Evolutionary conservation across 2,888 invertebrate genomes (phyloP), one percentile per base, ranked within the genome.

Genomic region (Alsophila aescularia): DNA sequence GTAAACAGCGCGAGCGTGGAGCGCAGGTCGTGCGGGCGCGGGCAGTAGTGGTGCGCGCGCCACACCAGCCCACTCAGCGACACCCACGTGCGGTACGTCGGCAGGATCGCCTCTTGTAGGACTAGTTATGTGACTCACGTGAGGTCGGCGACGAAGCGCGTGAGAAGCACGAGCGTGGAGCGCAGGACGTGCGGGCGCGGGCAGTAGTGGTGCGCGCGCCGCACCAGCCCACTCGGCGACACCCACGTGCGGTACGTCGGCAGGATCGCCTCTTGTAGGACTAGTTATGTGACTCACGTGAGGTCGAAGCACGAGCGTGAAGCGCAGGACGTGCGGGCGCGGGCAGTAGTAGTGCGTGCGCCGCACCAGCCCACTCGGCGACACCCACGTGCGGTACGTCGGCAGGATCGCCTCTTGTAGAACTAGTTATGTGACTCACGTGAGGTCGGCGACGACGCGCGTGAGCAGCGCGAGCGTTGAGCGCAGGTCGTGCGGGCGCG

Each of bases 391-490:
- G 27, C 8, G 27, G 4, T 7, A 27, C 8, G 27, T 8, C 6
- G 27, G 1, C 8, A 27, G 27, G 9, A 8, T 6, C 27, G 27
- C 27, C 27, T 9, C 2, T 5, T 27, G 27, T 9, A 2, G 9
- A 2, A 8, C 5, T 21, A 44, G 34, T 24, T 12, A 9, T 37
- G 29, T 1, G 12, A 94, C 96, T 95, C 83, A 98, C 98, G 98
- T 98, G 72, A 99, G 93, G 87, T 99, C 98, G 75, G 97, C 98
- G 52, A 99, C 98, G 57, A 99, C 98, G 71, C 99, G 92, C 43
- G 99, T 98, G 62, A 99, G 94, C 64, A 99, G 92, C 36, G 98
- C 96, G 86, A 99, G 98, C 94, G 93, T 98, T 95, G 95, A 83
- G 94, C 95, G 85, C 95, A 96, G 79, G 93, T 96, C 73, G 92